Evolutionary conservation across 1,140 invertebrate genomes (phyloP), one percentile per base, ranked within the genome.

Genomic region (Stegodyphus mimosarum): DNA sequence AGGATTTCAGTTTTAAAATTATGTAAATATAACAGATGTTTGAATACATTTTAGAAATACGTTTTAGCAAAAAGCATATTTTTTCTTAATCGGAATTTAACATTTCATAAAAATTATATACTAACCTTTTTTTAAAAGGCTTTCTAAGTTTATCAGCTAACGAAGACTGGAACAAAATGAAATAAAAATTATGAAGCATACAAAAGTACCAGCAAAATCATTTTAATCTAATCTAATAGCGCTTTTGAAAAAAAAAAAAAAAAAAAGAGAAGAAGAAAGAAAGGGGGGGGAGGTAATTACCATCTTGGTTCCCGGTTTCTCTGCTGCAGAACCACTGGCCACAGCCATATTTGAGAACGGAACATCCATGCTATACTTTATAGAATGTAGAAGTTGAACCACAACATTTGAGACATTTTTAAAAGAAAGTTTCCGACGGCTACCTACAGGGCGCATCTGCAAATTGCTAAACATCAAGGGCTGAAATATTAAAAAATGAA

Each of bases 401-500:
- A 97, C 96, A 81, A 97, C 95, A 90, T 95, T 96, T 72, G 95
- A 96, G 1, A 97, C 95, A 90, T 96, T 97, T 91, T 96, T 95
- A 92, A 97, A 97, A 67, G 95, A 96, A 33, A 97, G 92, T 90
- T 97, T 97, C 83, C 95, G 91, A 71, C 94, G 92, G 92, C 93
- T 75, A 89, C 89, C 93, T 13, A 70, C 15, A 49, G 63, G 50
- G 48, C 83, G 74, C 48, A 78, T 66, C 52, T 70, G 74, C 18
- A 60, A 49, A 69, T 63, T 78, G 69, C 49, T 86, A 18, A 86
- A 78, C 83, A 86, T 78, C 11, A 86, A 72, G 48, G 83, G 83
- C 83, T 86, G 50, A n/a, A n/a, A n/a, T 18, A 86, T 55, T 17
- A 78, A 72, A 51, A 49, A 72, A 72, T 13, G 11, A 72, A 67